Evolutionary conservation across 2,888 invertebrate genomes (phyloP), one percentile per base, ranked within the genome.

Genomic region (Dascillus cervinus): DNA sequence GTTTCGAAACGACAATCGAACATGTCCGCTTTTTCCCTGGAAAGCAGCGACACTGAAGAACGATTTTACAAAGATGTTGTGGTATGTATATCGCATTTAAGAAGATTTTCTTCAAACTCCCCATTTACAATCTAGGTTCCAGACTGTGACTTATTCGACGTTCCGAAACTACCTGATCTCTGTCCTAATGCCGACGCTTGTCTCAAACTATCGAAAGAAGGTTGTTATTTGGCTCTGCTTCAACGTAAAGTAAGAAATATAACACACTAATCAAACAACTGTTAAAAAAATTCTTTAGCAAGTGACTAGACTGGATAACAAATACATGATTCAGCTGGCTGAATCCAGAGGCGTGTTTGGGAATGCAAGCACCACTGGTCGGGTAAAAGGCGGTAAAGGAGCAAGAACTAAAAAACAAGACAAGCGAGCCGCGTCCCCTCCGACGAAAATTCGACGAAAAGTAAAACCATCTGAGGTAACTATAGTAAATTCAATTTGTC

Each of bases 301-400:
- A 66, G 72, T 87, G 49, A 82, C 81, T 30, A 75, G 79, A 22
- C 71, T 87, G 50, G 82, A 88, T 60, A 83, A 85, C 3, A 80
- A 85, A 59, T 86, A 81, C 57, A 82, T 88, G 74, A 88, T 88
- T 46, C 74, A 80, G 49, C 82, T 86, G 65, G 87, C 88, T 2
- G 87, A 87, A 61, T 73, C 77, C 21, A 72, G 86, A 36, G 86
- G 87, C 0, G 62, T 88, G 41, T 88, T 88, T 58, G 85, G 63
- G 3, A 50, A 41, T 3, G 47, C 52, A 3, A 44, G 46, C 2
- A 62, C 65, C 26, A 60, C 64, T 6, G 59, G 64, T 24, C 62
- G 67, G 41, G 61, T 63, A 38, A 64, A 57, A 46, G 55, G 62
- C 38, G 62, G 55, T 19, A 53, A 56, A 29, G 49, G 54, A 1